These are phyloP conservation scores for Galemys pyrenaicus DNA, from an alignment of 2,113 vertebrate genomes.

Conservation along the genomic window DNA sequence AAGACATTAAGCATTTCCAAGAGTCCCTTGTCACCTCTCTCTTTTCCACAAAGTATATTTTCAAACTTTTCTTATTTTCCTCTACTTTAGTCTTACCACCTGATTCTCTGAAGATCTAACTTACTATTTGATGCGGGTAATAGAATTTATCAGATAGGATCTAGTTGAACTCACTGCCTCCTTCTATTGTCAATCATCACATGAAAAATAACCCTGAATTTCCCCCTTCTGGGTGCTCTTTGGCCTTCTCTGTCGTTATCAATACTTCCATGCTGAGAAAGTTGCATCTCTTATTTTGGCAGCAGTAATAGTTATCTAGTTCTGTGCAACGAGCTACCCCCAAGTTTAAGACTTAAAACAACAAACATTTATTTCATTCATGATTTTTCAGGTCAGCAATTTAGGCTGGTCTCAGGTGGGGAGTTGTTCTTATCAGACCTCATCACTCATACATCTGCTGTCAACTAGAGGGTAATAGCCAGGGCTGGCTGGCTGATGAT, in stretches of 20 bases:
- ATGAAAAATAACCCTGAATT: not conserved
- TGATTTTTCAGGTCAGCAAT: not conserved
- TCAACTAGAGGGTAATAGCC: not conserved
- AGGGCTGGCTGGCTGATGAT: not conserved
- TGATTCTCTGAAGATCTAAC: constrained; percentile 2
- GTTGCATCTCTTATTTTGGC: not conserved
- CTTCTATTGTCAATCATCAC: not conserved
- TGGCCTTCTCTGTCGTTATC: not conserved
- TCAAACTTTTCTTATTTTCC: not conserved
- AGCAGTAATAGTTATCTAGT: not conserved
- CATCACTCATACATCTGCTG: not conserved
- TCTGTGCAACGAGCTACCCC: not conserved
- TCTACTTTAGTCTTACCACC: not conserved
- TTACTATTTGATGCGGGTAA: not conserved
- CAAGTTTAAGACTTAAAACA: not conserved
- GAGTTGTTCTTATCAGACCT: not conserved
- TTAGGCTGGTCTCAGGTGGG: not conserved
- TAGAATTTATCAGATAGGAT: not conserved
- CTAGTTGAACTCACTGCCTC: not conserved
- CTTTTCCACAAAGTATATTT: not conserved
- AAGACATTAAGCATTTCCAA: constrained; percentile 14
- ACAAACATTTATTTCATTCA: not conserved
- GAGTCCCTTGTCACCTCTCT: not conserved
- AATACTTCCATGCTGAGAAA: not conserved
- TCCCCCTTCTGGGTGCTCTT: not conserved